Base-by-base conservation (phyloP, 1,140 invertebrate species). In the Lordiphosa mommai region DNA sequence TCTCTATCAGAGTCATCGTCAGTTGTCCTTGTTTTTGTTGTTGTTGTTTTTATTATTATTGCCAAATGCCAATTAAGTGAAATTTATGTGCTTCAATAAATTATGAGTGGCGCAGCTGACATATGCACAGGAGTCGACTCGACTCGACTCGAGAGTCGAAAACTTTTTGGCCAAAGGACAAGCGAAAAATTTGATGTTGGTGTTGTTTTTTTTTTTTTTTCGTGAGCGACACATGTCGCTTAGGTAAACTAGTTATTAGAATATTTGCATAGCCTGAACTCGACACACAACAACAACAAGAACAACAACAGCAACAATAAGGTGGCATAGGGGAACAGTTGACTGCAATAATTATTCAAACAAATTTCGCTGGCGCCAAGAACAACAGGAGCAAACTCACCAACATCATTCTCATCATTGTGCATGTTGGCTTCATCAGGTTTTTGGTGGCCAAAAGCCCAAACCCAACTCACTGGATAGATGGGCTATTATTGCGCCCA, bases 161-260 rank as follows among this genome's bases (percentile, higher is more conserved):
- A 70, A 80, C 59, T 60, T 80, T 79, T 57, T 48, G 41, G 50
- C 38, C 66, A 66, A 50, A 32, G 72, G 71, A 76, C 67, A 74
- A 58, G 41, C 60, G 53, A 71, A 61, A 74, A 71, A 59, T 64
- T 20, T 47, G 47, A 50, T 37, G 36, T 27, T 36, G 33, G 37
- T 29, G 44, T 61, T 67, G 50, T 52, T 57, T 52, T 51, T 33
- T 8, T 9, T 43, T 17, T 23, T 40, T 33, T 44, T 63, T 34
- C 27, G 44, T 43, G 50, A 46, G 43, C 67, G 52, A 82, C 76
- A 84, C 71, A 72, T 76, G 77, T 82, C 67, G 67, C 71, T 82
- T 72, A 84, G 76, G 77, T 82, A 82, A 82, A 82, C 82, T 84
- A 82, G 76, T 84, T 82, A 84, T 82, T 82, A 82, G 76, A 82